Percentiles rank a stretch among this genome's conserved stretches.
Conservation (phyloP, 2,113 vertebrate genomes). For the Craseonycteris thonglongyai region DNA sequence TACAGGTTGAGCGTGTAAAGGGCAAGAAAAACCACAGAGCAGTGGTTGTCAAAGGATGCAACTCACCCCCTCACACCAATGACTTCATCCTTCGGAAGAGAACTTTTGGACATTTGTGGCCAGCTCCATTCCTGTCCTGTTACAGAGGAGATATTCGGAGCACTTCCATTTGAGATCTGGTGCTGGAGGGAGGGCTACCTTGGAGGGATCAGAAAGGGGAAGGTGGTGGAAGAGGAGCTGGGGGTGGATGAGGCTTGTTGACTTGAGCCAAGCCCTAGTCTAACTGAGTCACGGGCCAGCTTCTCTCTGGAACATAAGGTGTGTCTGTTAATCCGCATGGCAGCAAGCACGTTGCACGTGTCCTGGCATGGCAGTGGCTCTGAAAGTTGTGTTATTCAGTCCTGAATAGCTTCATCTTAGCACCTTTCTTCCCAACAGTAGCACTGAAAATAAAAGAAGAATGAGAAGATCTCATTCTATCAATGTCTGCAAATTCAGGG, state of each 20-base stretch:
- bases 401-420: neutral
- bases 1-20: neutral
- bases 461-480: neutral
- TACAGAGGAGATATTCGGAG: neutral
- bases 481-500: neutral
- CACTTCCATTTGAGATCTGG: neutral
- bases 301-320: neutral
- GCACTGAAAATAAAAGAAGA: neutral
- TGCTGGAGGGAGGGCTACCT: no score
- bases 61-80: neutral
- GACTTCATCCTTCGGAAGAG: neutral
- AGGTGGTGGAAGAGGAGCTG: neutral
- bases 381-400: neutral
- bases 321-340: neutral
- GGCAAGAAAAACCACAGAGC: neutral
- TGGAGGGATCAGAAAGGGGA: neutral
- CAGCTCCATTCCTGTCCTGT: neutral
- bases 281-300: neutral
- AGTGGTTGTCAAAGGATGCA: neutral
- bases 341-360: neutral
- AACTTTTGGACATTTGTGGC: neutral
- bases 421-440: neutral
- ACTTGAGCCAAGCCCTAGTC: neutral
- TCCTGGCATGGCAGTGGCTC: fast-evolving
- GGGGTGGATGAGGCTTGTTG: neutral